These are phyloP conservation scores for Archips crataeganus DNA, from an alignment of 2,888 invertebrate species.

Conservation along the genomic window DNA sequence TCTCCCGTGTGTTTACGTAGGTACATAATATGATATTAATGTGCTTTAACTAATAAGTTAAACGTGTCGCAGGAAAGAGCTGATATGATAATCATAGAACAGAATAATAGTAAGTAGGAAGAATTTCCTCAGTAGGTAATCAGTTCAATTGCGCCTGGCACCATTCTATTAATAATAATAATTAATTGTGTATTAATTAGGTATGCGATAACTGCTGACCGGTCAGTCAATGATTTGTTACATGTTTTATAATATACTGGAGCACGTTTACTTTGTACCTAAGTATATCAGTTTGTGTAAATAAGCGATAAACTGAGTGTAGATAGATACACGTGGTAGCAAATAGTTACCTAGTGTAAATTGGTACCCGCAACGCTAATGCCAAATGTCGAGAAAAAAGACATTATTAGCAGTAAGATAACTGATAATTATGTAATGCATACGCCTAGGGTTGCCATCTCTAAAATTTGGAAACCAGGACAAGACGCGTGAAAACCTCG, in stretches of 20 bases:
- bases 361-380: too few species aligned
- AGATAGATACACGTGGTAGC: conserved; percentile 11
- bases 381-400: not conserved
- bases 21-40: too few species aligned
- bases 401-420: too few species aligned
- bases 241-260: conserved; percentile 9
- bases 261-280: not conserved
- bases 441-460: too few species aligned
- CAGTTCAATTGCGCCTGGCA: not conserved
- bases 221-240: conserved; percentile 13
- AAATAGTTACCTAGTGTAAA: not conserved
- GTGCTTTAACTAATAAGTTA: too few species aligned
- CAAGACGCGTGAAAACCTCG: too few species aligned
- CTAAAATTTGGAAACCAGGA: too few species aligned
- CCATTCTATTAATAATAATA: conserved; percentile 2
- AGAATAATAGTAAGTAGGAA: not conserved
- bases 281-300: conserved; percentile 18
- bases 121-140: not conserved
- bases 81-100: not conserved
- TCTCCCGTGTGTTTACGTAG: too few species aligned
- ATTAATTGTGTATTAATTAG: not conserved
- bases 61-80: too few species aligned
- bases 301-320: conserved; percentile 10
- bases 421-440: too few species aligned
- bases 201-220: conserved; percentile 18